Evolutionary conservation across 2,888 invertebrate species (phyloP), one percentile per base, ranked within the genome.

Genomic region (Habrosyne pyritoides): DNA sequence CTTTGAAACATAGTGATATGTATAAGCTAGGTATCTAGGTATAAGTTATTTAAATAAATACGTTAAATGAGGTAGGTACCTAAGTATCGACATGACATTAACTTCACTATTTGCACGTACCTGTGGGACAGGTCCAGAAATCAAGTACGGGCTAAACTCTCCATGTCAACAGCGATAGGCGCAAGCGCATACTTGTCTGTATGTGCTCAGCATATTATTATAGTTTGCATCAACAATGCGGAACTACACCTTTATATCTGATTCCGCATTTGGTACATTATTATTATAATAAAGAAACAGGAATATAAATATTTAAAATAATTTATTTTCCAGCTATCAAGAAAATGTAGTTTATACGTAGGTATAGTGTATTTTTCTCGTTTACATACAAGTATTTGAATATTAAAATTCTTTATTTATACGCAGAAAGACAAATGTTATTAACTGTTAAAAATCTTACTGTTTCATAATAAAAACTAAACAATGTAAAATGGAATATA

Each of bases 181-280:
- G 49, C 59, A 47, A 56, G 60, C 60, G 55, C 54, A 53, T 57
- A 58, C 56, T 24, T 24, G 48, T 26, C 56, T 48, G 63, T 75
- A 69, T 78, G 77, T 74, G 75, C 63, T 73, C 66, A 68, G 75
- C 69, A 74, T 77, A 78, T 74, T 63, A 67, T 14, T 30, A 28
- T 71, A 68, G 64, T 57, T 66, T 59, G 63, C 57, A 64, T 65
- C 61, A 68, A 69, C 73, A 76, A 82, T 79, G 81, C 80, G 84
- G 84, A 84, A 84, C 73, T 63, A 56, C 67, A 56, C 63, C 64
- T 65, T 42, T 8, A 6, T 4, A 42, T 42, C 42, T 42, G 7
- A 71, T 73, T 73, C 76, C 77, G 75, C 64, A 75, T 81, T 72
- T 64, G 70, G 62, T 63, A 54, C 47, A 63, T 42, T 57, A 62